phyloP scores from a whole-genome alignment of 35 echinoderm and acorn worm species.

The Eucidaris tribuloides region DNA sequence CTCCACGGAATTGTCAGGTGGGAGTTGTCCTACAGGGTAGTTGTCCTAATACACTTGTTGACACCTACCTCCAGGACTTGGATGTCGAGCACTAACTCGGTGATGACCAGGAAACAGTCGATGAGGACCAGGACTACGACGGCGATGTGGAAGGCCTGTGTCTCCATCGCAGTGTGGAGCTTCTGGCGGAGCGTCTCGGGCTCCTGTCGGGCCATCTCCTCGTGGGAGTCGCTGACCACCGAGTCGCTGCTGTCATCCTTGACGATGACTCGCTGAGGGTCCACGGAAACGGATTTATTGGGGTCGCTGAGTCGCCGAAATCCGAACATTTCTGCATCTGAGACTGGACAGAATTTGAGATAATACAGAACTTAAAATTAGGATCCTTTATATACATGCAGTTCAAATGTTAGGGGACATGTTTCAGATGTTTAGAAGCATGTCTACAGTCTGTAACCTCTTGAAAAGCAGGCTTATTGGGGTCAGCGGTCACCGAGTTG shows the following conservation, averaged over 20 bases:
- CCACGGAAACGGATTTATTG: slow-evolving; percentile 35
- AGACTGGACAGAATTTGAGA: not conserved
- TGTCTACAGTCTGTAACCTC: no score
- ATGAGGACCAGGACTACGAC: slow-evolving; percentile 73
- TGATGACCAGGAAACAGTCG: slow-evolving; percentile 87
- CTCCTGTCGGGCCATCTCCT: not conserved
- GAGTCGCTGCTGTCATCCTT: slow-evolving; percentile 88
- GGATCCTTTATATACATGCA: no score
- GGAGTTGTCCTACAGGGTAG: not conserved
- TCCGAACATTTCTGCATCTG: slow-evolving; percentile 76
- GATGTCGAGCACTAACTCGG: slow-evolving; percentile 80
- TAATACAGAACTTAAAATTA: not conserved
- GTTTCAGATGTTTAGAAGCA: no score
- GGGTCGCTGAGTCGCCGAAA: slow-evolving; percentile 67
- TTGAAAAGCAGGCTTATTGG: no score
- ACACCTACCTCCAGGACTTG: slow-evolving; percentile 49
- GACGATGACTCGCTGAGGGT: slow-evolving; percentile 59
- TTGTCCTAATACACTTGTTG: no score
- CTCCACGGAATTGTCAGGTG: not conserved
- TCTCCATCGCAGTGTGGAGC: slow-evolving; percentile 49
- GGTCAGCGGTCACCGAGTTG: no score
- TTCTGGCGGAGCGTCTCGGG: slow-evolving; percentile 55
- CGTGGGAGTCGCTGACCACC: slow-evolving; percentile 49
- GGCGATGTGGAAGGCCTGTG: slow-evolving; percentile 67
- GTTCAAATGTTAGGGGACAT: no score